Conservation (phyloP, 2,113 vertebrate species). For the Urocitellus parryii region DNA sequence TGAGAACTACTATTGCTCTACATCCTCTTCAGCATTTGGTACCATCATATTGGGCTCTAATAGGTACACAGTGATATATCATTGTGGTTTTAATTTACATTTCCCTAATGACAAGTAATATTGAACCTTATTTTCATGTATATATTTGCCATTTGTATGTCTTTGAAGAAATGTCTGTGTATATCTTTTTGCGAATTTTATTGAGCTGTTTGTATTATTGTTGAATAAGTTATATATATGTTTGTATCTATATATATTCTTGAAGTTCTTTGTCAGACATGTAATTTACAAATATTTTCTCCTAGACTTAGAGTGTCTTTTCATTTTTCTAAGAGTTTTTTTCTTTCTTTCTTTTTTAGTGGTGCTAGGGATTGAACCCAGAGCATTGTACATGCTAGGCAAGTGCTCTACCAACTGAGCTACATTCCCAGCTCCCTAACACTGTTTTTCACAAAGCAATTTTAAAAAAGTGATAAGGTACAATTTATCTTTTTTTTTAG, state of each 20-base stretch:
- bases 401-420: too few species aligned
- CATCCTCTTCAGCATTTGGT: not conserved
- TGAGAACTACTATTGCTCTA: not conserved
- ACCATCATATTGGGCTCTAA: not conserved
- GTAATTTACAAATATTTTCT: too few species aligned
- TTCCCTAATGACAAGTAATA: not conserved
- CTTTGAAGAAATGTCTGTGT: not conserved
- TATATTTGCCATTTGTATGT: not conserved
- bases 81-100: not conserved
- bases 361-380: too few species aligned
- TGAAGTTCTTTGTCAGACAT: too few species aligned
- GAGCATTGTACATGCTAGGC: too few species aligned
- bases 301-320: not conserved
- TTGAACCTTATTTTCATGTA: not conserved
- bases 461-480: not conserved
- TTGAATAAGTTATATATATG: not conserved
- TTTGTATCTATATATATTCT: too few species aligned
- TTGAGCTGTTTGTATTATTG: not conserved
- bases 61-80: not conserved
- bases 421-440: too few species aligned
- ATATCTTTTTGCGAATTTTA: not conserved
- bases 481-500: slow-evolving; percentile 27
- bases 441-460: not conserved
- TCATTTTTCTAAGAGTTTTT: not conserved
- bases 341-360: too few species aligned